Base-by-base conservation (phyloP, 2,113 vertebrate species). In the Chaetura pelagica region DNA sequence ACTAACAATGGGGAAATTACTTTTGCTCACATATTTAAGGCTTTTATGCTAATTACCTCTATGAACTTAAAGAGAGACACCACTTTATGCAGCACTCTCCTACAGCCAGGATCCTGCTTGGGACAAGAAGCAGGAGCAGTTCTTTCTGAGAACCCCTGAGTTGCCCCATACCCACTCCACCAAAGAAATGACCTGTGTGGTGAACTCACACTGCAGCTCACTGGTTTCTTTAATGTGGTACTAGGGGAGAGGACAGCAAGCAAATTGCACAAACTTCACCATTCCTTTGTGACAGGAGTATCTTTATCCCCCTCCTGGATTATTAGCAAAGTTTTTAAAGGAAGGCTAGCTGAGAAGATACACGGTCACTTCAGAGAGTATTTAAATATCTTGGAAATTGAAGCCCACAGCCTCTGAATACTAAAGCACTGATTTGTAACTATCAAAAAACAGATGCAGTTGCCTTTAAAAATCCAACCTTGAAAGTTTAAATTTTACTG, bases 151-250 rank as follows among this genome's bases (percentile, higher is more conserved):
- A 6, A 29, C 23, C 58, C 23, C 59, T 15, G 35, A 71, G 67
- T 22, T 62, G 10, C 32, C 40, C 51, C 64, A 19, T 3, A 2
- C 27, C 62, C 69, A 8, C 35, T 27, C 26, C 49, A 24, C 34
- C 52, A 13, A 9, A 26, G 0, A 1, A 1, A 34, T 26, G 32
- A 42, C 51, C 26, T 44, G 46, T 0, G 3, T 10, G 42, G 44
- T 2, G 2, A 67, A 35, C 40, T 40, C 3, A 7, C 2, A 0
- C 20, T 10, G 51, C 76, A 61, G 84, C 68, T 35, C 84, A 15
- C 22, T 2, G 0, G 7, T 3, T 30, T 24, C 40, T 35, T 21
- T 7, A 35, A 18, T 2, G 0, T 10, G 16, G 3, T 7, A 11
- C 40, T 6, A 20, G 42, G 30, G 35, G 66, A 54, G 44, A 79